Base-by-base conservation (phyloP, 1,140 invertebrate species). In the Asbolus verrucosus region DNA sequence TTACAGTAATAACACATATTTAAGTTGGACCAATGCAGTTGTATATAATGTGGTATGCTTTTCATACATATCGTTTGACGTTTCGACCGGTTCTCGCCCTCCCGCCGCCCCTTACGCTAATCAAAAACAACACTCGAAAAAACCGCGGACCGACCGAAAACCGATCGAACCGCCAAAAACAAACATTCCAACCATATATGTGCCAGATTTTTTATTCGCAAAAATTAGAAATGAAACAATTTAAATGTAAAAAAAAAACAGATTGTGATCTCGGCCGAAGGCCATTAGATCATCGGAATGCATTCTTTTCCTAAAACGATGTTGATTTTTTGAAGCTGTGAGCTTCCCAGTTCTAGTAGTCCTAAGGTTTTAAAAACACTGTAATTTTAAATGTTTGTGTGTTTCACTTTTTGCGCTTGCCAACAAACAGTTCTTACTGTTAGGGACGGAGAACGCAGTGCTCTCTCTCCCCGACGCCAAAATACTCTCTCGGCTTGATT, bases 151-250 rank as follows among this genome's bases (percentile, higher is more conserved):
- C 41, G 41, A 60, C 73, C 39, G 66, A 61, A 27, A 76, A 33
- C 61, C 33, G 67, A 66, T 46, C 24, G 33, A 19, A 54, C 54
- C 61, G 50, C 76, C 77, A 79, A 80, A 80, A 79, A 50, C 70
- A 78, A 82, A 81, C 81, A 82, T 82, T 82, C 81, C 81, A 82
- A 83, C 81, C 81, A 80, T 80, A 78, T 81, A 82, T 81, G 81
- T 82, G 81, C 81, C 81, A 82, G 81, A 82, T 80, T 79, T 81
- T 82, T 81, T 81, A 80, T 80, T 79, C 77, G 73, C 79, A 79
- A 77, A 72, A 77, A 76, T 77, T 77, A 78, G 75, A 75, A 70
- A 76, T 76, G 71, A 75, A 65, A 60, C 70, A 76, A 65, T 69
- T 60, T 69, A 72, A 69, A 63, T 70, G 72, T 74, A 73, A 75